These are phyloP conservation scores for Onychomys torridus DNA, from an alignment of 2,797 vertebrate genomes.

Conservation along the genomic window DNA sequence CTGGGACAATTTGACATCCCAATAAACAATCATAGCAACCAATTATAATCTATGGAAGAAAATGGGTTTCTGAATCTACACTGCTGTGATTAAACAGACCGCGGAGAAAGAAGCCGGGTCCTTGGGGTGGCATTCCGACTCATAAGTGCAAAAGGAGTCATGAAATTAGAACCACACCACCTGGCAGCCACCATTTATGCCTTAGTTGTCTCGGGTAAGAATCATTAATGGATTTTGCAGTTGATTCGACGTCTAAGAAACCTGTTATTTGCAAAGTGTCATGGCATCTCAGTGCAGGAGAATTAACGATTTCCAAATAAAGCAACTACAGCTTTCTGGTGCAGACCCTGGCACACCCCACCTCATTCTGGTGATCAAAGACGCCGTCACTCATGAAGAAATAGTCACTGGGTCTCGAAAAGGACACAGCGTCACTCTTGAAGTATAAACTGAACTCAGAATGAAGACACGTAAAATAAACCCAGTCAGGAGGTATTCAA, in stretches of 20 bases:
- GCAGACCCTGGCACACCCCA: not conserved
- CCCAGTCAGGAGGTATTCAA: too few relatives aligned
- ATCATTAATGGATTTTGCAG: not conserved
- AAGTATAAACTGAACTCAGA: not conserved
- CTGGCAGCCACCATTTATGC: not conserved
- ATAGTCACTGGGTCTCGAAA: not conserved
- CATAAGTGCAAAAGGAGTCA: not conserved
- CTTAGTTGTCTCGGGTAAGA: not conserved
- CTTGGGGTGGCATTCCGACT: not conserved
- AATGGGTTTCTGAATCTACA: not conserved
- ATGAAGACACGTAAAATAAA: not conserved
- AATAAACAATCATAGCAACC: not conserved
- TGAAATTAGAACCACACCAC: not conserved
- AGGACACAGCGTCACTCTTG: not conserved
- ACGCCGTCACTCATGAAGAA: not conserved
- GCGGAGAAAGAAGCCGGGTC: not conserved
- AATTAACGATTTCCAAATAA: not conserved
- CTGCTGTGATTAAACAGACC: not conserved
- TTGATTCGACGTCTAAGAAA: not conserved
- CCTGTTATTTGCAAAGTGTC: not conserved
- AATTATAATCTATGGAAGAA: not conserved
- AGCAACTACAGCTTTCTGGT: not conserved
- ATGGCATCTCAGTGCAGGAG: not conserved
- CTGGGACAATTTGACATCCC: not conserved
- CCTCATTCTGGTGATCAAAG: not conserved